These are phyloP conservation scores for Tenthredo distinguenda DNA, from an alignment of 2,888 invertebrate species.

Conservation along the genomic window DNA sequence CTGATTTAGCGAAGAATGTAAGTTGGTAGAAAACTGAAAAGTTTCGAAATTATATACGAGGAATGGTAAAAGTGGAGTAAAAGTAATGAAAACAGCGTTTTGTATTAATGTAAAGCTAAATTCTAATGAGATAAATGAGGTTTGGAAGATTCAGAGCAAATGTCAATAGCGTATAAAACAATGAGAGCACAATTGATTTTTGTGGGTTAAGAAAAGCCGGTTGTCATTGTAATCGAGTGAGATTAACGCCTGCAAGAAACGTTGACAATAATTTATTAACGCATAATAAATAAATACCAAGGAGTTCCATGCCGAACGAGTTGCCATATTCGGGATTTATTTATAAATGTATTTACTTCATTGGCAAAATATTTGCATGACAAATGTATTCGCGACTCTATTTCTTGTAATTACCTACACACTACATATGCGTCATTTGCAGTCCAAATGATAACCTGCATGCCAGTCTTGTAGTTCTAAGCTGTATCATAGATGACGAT, in stretches of 20 bases:
- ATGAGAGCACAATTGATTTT: neutral
- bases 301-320: constrained; percentile 28
- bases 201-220: neutral
- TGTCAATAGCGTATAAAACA: neutral
- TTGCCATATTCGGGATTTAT: constrained; percentile 17
- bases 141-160: neutral
- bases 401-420: neutral
- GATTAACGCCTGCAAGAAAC: neutral
- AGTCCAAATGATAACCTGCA: too few species aligned
- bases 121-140: neutral
- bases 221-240: neutral
- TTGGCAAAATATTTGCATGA: neutral
- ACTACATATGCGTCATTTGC: neutral
- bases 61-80: neutral
- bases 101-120: neutral
- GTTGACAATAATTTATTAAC: neutral
- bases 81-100: neutral
- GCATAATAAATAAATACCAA: constrained; percentile 15
- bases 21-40: neutral
- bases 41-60: neutral
- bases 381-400: neutral
- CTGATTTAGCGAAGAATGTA: neutral
- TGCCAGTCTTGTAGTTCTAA: too few species aligned
- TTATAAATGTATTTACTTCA: constrained; percentile 9
- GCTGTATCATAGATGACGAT: too few species aligned